Evolutionary conservation across 2,888 invertebrate genomes (phyloP), one percentile per base, ranked within the genome.

Genomic region (Dryocosmus kuriphilus): DNA sequence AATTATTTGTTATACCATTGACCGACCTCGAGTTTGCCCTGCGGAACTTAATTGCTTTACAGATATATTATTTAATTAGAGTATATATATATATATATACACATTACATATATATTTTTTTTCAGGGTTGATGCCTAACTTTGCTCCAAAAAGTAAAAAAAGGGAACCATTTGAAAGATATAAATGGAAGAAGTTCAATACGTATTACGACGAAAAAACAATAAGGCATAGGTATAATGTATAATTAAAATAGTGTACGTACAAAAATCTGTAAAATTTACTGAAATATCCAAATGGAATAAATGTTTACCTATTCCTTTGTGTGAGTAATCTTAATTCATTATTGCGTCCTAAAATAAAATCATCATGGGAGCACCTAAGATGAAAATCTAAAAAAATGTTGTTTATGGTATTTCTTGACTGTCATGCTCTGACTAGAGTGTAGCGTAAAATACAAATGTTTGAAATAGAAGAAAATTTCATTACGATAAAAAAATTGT

Each of bases 121-220:
- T 83, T 32, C 91, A 96, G 96, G 96, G 81, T 92, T 97, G 46
- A 96, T 97, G 96, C 94, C 96, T 0, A 96, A 95, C 88, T 86
- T 96, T 16, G 93, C 93, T 41, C 96, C 96, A 19, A 83, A 87
- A 0, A 90, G 92, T 78, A 95, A 95, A 87, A 94, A 95, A 16
- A 95, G 94, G 83, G 95, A 97, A 90, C 96, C 96, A 3, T 95
- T 93, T 82, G 93, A 92, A 86, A 93, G 96, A 80, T 92, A 86
- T 78, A 93, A 93, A 5, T 95, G 95, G 94, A 97, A 95, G 88
- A 95, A 95, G 87, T 97, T 94, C 88, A 97, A 98, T 90, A 95
- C 95, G 81, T 98, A 98, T 91, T 98, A 94, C 91, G 95, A 96
- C 91, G 97, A 97, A 91, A 91, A 88, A 0, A 96, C 96, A 9